Base-by-base conservation (phyloP, 2,888 invertebrate genomes). In the Neoitamus cyanurus region DNA sequence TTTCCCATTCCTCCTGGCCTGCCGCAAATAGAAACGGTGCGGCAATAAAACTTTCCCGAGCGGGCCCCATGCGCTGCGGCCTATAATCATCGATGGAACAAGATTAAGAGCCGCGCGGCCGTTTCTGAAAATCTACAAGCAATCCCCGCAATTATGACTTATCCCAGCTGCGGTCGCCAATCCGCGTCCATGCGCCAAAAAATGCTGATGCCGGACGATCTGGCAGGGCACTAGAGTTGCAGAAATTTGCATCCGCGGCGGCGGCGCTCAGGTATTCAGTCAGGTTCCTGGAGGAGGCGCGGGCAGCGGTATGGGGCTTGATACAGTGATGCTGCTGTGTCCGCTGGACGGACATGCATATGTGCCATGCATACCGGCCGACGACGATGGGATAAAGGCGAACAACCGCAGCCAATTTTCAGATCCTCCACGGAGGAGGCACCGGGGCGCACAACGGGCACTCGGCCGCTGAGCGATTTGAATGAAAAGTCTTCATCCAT, bases 81-180 rank as follows among this genome's bases (percentile, higher is more conserved):
- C 80, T 80, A 58, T 80, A 80, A 80, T 80, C 80, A 80, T 34
- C 80, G 80, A 68, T 80, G 80, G 34, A 80, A 80, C 58, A 34
- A 80, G 68, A 80, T 80, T 80, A 80, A n/a, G 48, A 80, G 25
- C 34, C 25, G 9, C 25, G 6, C 37, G 30, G 37, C 83, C 72
- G 72, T 83, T 83, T 72, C 72, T 83, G 30, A 72, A 72, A 70
- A 83, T 83, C 70, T 25, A 72, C 46, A 42, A 70, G 58, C 70
- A 83, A 83, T 70, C 70, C 70, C 25, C 37, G 83, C 46, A 83
- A 83, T 83, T 83, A 83, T 83, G 83, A 83, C 30, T 83, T 83
- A 83, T 83, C 72, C 72, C 72, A 46, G 31, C 15, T 72, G 48
- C 75, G 48, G 46, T 48, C 48, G 6, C 31, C 48, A 58, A 31